phyloP scores from a whole-genome alignment of 2,888 invertebrate species.

The Drosophila tanythrix region DNA sequence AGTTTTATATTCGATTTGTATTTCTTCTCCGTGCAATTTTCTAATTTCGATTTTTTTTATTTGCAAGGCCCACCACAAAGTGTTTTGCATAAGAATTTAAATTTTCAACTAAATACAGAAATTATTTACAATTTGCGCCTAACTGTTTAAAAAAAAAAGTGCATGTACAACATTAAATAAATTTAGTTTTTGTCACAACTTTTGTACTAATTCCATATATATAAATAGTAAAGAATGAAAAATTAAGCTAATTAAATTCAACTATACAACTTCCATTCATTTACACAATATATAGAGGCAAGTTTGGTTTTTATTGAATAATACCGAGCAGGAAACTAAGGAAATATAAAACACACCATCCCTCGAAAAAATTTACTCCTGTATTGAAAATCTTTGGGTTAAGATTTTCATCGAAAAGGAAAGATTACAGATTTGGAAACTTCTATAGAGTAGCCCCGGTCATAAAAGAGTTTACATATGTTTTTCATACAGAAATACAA shows the following conservation, averaged over 20 bases:
- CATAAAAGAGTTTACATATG: neutral
- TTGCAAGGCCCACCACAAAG: conserved; percentile 22
- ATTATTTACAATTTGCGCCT: neutral
- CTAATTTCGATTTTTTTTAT: conserved; percentile 19
- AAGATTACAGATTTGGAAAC: neutral
- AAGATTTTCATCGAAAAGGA: neutral
- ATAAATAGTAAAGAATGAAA: neutral
- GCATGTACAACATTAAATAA: neutral
- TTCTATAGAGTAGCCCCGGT: neutral
- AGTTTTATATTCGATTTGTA: conserved; percentile 34
- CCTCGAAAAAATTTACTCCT: neutral
- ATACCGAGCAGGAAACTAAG: neutral
- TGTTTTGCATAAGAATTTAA: conserved; percentile 1
- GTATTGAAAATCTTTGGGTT: neutral
- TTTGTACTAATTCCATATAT: neutral
- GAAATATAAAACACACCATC: neutral
- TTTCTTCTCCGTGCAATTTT: conserved; percentile 14
- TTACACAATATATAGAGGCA: neutral
- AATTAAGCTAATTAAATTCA: neutral
- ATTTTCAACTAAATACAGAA: neutral
- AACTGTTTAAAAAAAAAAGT: neutral
- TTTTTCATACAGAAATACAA: neutral
- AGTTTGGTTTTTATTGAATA: neutral
- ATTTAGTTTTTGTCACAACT: neutral
- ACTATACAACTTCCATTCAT: neutral